Percentiles rank a stretch among this genome's conserved stretches.
Evolutionary conservation across 1,140 invertebrate genomes (phyloP).

Genomic region (Agrilus planipennis): DNA sequence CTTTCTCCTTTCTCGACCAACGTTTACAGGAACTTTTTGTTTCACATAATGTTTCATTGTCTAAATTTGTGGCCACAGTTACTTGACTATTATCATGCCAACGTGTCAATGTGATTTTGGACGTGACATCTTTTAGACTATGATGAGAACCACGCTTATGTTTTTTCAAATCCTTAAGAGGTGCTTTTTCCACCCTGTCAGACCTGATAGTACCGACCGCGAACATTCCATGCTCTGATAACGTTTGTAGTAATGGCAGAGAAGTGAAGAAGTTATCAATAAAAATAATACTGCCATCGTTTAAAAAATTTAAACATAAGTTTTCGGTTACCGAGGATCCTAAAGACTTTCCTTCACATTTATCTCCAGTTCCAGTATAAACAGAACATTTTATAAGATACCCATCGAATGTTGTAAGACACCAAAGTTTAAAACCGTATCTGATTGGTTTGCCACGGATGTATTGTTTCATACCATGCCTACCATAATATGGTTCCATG

Average conservation of each 20-base stretch:
- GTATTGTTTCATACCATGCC: constrained; percentile 16
- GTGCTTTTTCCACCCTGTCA: constrained; percentile 8
- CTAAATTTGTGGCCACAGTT: constrained; percentile 11
- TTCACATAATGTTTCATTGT: neutral
- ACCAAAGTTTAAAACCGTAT: constrained; percentile 13
- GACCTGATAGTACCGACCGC: constrained; percentile 11
- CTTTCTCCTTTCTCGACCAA: constrained; percentile 30
- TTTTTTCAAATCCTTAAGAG: constrained; percentile 12
- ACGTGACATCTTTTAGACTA: constrained; percentile 2
- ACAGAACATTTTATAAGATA: constrained; percentile 8
- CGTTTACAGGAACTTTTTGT: constrained; percentile 24
- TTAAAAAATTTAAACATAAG: constrained; percentile 10
- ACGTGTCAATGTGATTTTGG: constrained; percentile 9
- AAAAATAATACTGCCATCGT: constrained; percentile 6
- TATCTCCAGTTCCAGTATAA: constrained; percentile 10
- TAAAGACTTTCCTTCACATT: constrained; percentile 10
- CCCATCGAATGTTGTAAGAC: constrained; percentile 3
- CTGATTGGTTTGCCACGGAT: constrained; percentile 16
- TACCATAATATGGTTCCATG: constrained; percentile 17
- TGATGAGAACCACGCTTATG: neutral
- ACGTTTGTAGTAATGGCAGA: constrained; percentile 8
- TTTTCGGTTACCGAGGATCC: constrained; percentile 12
- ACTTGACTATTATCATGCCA: constrained; percentile 17
- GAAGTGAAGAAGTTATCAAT: constrained; percentile 16
- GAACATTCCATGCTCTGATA: neutral